Percentiles rank a stretch among this genome's conserved stretches.
These are phyloP conservation scores for Temnothorax ravouxi DNA, from an alignment of 2,888 invertebrate genomes.

Conservation along the genomic window DNA sequence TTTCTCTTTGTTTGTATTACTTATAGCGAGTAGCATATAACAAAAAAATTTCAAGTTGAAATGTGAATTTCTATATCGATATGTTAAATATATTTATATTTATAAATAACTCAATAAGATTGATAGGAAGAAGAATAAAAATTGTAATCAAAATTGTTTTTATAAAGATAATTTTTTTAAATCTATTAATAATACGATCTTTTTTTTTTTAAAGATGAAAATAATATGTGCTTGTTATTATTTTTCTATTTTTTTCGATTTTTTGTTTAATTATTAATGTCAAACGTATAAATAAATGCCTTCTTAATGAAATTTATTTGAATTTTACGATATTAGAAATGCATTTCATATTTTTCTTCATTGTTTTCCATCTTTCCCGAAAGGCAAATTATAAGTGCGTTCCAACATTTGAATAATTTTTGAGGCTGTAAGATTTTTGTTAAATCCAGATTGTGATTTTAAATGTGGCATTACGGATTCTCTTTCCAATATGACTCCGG, in stretches of 20 bases:
- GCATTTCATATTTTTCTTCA: slow-evolving; percentile 18
- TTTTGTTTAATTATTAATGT: background rate
- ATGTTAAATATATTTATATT: background rate
- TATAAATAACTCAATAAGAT: background rate
- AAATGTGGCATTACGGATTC: slow-evolving; percentile 27
- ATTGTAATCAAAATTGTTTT: background rate
- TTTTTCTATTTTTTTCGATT: background rate
- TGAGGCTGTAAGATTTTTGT: background rate
- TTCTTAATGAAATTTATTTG: background rate
- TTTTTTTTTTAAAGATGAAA: background rate
- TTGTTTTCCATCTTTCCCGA: background rate
- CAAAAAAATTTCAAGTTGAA: background rate
- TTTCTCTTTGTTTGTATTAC: background rate
- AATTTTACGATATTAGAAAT: background rate
- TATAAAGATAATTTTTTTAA: background rate
- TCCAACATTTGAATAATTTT: slow-evolving; percentile 36
- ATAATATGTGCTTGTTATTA: background rate
- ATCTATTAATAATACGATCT: background rate
- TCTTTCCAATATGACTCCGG: slow-evolving; percentile 22
- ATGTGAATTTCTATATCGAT: background rate
- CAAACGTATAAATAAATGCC: background rate
- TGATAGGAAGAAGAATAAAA: background rate
- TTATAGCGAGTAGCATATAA: background rate
- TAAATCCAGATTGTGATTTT: slow-evolving; percentile 38
- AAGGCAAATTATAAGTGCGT: slow-evolving; percentile 15